phyloP scores from a whole-genome alignment of 2,797 vertebrate species.

The Harpagifer antarcticus region DNA sequence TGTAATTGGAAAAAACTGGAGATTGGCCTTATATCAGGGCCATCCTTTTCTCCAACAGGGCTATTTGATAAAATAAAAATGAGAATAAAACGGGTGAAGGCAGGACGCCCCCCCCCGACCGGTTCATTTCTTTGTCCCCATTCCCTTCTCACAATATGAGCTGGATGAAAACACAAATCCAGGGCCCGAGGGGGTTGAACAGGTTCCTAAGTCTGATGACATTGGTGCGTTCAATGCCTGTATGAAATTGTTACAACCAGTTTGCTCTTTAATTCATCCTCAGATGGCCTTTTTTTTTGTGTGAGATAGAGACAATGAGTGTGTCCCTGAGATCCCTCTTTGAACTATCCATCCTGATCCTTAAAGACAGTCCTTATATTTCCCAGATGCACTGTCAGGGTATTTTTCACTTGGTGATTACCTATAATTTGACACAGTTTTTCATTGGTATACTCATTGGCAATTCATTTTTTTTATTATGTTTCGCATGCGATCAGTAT shows the following conservation, averaged over 20 bases:
- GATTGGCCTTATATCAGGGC: constrained; percentile 4
- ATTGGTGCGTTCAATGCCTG: constrained; percentile 41
- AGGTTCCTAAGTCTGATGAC: constrained; percentile 32
- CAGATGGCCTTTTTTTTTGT: constrained; percentile 59
- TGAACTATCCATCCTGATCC: constrained; percentile 37
- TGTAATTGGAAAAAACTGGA: constrained; percentile 24
- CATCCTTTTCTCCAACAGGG: constrained; percentile 32
- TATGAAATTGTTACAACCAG: constrained; percentile 54
- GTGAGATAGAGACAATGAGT: constrained; percentile 33
- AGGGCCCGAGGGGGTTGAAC: constrained; percentile 42
- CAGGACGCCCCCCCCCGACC: constrained; percentile 36
- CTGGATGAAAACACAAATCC: constrained; percentile 56
- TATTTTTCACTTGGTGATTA: neutral
- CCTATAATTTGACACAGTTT: constrained; percentile 1
- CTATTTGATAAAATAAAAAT: constrained; percentile 16
- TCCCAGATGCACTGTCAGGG: constrained; percentile 26
- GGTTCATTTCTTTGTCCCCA: constrained; percentile 48
- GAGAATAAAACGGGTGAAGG: constrained; percentile 36
- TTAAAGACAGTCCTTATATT: constrained; percentile 52
- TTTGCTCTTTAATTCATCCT: constrained; percentile 69
- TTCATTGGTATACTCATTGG: neutral
- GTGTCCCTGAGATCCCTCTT: constrained; percentile 44
- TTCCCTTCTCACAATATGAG: constrained; percentile 53
- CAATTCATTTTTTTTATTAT: neutral
- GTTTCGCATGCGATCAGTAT: neutral